phyloP scores from a whole-genome alignment of 2,888 invertebrate species.

The Cotesia congregata region DNA sequence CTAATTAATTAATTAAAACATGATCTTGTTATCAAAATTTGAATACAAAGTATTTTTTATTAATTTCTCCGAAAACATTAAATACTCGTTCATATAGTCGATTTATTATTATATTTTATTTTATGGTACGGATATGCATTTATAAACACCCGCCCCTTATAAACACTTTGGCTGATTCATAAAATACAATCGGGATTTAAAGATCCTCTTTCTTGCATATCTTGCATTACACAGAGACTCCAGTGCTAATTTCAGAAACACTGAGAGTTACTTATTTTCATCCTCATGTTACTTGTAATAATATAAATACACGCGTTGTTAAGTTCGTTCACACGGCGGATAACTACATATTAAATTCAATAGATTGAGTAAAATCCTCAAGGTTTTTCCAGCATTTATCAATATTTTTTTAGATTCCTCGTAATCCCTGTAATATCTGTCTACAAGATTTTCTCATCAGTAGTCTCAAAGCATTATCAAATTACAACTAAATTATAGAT shows the following conservation, averaged over 20 bases:
- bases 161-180: constrained; percentile 38
- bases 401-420: neutral
- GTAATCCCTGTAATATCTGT: neutral
- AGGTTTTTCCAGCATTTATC: neutral
- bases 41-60: neutral
- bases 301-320: neutral
- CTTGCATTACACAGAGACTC: neutral
- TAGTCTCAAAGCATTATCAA: constrained; percentile 51
- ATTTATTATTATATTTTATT: neutral
- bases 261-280: neutral
- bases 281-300: neutral
- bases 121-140: constrained; percentile 1
- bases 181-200: constrained; percentile 30
- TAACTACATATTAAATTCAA: neutral
- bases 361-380: neutral
- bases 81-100: neutral
- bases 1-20: neutral
- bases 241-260: constrained; percentile 23
- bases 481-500: constrained; percentile 58
- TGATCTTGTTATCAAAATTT: neutral
- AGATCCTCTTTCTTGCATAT: constrained; percentile 14
- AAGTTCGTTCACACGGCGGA: constrained; percentile 10
- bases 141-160: neutral
- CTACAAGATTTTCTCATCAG: neutral
- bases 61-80: neutral